phyloP scores from a whole-genome alignment of 2,888 invertebrate genomes.

The Calliopum simillimum region DNA sequence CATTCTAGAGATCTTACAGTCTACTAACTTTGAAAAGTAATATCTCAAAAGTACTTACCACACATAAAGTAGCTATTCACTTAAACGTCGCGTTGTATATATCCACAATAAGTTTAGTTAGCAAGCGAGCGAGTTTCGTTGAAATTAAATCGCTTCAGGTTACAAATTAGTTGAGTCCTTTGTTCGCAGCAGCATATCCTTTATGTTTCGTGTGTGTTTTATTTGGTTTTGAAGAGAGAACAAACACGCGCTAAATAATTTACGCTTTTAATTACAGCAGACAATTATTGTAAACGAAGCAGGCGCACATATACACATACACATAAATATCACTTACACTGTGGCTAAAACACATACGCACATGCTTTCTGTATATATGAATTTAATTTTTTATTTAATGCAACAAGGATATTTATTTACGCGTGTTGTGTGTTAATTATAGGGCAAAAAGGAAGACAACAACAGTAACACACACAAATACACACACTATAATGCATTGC shows the following conservation, averaged over 20 bases:
- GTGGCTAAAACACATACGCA: background rate
- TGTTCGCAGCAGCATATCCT: background rate
- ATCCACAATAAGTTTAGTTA: too few relatives aligned
- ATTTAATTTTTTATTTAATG: too few relatives aligned
- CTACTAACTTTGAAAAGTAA: too few relatives aligned
- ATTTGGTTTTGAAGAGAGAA: too few relatives aligned
- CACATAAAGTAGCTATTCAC: too few relatives aligned
- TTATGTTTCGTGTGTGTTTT: too few relatives aligned
- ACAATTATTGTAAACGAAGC: background rate
- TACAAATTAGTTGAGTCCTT: background rate
- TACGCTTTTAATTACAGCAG: conserved; percentile 17
- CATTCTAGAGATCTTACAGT: too few relatives aligned
- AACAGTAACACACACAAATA: background rate
- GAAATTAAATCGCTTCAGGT: background rate
- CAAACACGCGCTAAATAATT: background rate
- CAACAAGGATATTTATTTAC: background rate
- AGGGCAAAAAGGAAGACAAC: background rate
- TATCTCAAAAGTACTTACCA: too few relatives aligned
- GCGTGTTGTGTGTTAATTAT: background rate
- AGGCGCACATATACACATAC: too few relatives aligned
- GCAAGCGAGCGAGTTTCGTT: too few relatives aligned
- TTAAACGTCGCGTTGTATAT: too few relatives aligned
- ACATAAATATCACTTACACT: too few relatives aligned
- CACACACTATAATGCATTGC: background rate
- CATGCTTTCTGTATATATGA: background rate